phyloP scores from a whole-genome alignment of 2,113 vertebrate genomes.

The Paramormyrops kingsleyae region DNA sequence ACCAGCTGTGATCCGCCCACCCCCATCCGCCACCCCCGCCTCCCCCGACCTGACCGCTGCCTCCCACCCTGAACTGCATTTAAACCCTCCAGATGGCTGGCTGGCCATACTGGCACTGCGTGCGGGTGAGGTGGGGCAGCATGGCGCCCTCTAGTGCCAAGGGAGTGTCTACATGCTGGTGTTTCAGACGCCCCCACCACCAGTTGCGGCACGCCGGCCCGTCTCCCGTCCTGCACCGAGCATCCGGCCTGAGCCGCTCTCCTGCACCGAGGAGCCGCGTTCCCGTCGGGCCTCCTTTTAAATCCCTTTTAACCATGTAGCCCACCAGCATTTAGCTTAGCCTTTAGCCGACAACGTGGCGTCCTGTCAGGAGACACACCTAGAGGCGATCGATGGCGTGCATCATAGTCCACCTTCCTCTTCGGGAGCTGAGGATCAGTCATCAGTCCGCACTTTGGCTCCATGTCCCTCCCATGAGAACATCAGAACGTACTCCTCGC shows the following conservation, averaged over 20 bases:
- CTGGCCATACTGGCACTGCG: neutral
- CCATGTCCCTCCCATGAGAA: neutral
- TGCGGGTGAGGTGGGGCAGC: neutral
- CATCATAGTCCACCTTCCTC: neutral
- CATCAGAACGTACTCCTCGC: neutral
- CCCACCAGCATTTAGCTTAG: neutral
- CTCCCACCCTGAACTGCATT: neutral
- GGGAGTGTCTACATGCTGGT: neutral
- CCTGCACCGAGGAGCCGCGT: neutral
- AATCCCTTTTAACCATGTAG: neutral
- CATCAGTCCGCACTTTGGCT: neutral
- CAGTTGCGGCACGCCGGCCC: neutral
- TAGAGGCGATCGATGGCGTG: neutral
- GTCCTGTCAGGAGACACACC: neutral
- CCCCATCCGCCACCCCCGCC: neutral
- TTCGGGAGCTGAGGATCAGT: no score
- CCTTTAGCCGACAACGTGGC: no score
- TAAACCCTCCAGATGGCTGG: neutral
- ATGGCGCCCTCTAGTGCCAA: neutral
- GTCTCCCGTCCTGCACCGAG: neutral
- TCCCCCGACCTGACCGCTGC: neutral
- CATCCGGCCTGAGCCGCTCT: neutral
- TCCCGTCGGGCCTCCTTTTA: neutral
- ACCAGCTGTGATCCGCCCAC: slow-evolving; percentile 52
- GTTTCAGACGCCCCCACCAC: neutral